Evolutionary conservation across 2,113 vertebrate genomes (phyloP).

Genomic region (Silurus asotus): DNA sequence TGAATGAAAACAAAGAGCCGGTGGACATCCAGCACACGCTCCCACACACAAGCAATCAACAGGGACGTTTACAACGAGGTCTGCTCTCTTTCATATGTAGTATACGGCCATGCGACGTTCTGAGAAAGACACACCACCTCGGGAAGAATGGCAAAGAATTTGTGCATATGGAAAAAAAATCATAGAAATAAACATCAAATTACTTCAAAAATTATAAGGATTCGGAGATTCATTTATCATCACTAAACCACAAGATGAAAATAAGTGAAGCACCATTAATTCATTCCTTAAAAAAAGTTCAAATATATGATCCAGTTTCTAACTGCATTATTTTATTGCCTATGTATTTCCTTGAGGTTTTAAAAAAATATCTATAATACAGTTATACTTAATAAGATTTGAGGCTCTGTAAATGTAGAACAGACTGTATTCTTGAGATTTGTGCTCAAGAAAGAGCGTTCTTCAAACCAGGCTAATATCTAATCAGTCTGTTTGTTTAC

Average conservation of each 20-base stretch:
- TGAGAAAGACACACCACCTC: not conserved
- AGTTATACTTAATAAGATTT: not conserved
- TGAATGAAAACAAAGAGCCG: constrained; percentile 34
- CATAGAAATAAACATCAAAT: not conserved
- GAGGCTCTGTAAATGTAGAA: not conserved
- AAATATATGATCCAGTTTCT: no score
- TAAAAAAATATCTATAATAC: not conserved
- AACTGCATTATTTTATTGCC: not conserved
- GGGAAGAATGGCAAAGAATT: not conserved
- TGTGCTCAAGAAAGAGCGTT: not conserved
- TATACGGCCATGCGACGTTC: not conserved
- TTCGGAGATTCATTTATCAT: not conserved
- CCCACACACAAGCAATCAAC: not conserved
- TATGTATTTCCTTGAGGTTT: not conserved
- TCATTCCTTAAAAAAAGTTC: not conserved
- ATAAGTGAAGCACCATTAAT: not conserved
- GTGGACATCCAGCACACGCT: not conserved
- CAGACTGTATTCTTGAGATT: not conserved
- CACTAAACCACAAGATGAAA: not conserved
- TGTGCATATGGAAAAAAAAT: not conserved
- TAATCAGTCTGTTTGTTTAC: constrained; percentile 5
- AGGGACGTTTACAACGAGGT: not conserved
- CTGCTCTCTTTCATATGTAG: constrained; percentile 17
- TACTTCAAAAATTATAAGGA: not conserved
- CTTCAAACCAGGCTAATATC: constrained; percentile 5